Evolutionary conservation across 2,888 invertebrate species (phyloP).

Genomic region (Epinotia ramella): DNA sequence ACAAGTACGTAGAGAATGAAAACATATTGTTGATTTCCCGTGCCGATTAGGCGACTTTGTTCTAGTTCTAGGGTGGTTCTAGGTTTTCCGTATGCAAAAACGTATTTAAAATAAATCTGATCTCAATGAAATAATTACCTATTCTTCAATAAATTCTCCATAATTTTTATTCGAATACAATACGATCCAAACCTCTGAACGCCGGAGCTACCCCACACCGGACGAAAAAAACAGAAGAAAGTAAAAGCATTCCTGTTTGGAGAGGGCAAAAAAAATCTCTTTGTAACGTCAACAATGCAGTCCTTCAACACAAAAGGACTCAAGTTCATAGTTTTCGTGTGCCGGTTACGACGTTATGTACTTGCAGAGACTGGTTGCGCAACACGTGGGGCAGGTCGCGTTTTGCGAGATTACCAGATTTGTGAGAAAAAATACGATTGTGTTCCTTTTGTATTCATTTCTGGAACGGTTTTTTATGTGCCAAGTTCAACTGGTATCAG

Average conservation of each 20-base stretch:
- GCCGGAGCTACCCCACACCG: constrained; percentile 44
- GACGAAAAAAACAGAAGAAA: constrained; percentile 68
- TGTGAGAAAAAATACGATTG: constrained; percentile 45
- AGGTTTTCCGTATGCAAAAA: no score
- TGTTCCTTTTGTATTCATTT: constrained; percentile 22
- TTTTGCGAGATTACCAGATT: constrained; percentile 48
- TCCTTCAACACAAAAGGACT: constrained; percentile 41
- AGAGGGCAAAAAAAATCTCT: constrained; percentile 55
- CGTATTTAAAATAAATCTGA: no score
- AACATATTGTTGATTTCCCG: no score
- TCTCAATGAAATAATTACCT: no score
- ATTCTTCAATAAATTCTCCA: no score
- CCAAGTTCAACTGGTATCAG: constrained; percentile 1
- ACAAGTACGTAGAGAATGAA: not conserved
- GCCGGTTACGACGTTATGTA: not conserved
- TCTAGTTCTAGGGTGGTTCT: no score
- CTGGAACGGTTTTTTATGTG: constrained; percentile 8
- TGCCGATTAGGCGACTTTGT: no score
- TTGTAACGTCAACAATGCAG: constrained; percentile 60
- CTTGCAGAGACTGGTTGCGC: constrained; percentile 51
- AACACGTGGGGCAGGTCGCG: constrained; percentile 66
- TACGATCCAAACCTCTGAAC: constrained; percentile 45
- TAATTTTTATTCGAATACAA: no score
- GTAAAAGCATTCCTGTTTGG: constrained; percentile 75
- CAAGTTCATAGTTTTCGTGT: not conserved